These are phyloP conservation scores for Lepidochitona cinerea DNA, from an alignment of 2,888 invertebrate species.

Conservation along the genomic window DNA sequence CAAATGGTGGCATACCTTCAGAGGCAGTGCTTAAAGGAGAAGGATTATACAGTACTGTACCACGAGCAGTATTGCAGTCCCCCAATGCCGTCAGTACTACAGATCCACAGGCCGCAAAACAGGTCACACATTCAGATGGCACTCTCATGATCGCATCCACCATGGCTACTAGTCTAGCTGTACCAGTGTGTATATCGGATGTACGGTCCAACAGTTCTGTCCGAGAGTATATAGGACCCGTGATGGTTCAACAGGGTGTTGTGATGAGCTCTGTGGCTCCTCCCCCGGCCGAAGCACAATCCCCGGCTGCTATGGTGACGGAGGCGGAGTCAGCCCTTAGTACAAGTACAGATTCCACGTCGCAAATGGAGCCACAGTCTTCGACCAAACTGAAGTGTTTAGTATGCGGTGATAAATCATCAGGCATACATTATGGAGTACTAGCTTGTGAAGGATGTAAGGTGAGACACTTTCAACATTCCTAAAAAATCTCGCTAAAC, in stretches of 20 bases:
- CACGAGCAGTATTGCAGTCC: not conserved
- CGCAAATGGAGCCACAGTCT: not conserved
- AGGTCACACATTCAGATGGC: not conserved
- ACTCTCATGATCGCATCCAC: not conserved
- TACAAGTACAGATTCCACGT: not conserved
- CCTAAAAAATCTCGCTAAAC: no score
- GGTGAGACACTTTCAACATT: constrained; percentile 38
- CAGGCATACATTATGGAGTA: constrained; percentile 70
- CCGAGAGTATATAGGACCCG: not conserved
- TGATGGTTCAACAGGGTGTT: not conserved
- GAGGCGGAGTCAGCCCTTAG: not conserved
- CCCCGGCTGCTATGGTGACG: no score
- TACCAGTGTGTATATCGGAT: not conserved
- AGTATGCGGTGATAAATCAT: constrained; percentile 69
- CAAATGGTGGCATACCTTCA: not conserved
- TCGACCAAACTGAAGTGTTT: constrained; percentile 59
- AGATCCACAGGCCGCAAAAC: not conserved
- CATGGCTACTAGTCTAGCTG: not conserved
- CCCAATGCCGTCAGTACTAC: not conserved
- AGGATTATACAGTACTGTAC: not conserved
- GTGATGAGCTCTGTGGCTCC: not conserved
- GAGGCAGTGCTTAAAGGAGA: not conserved
- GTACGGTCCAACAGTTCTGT: not conserved
- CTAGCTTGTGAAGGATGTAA: constrained; percentile 70
- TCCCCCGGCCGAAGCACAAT: not conserved